Percentiles rank a stretch among this genome's conserved stretches.
phyloP scores from a whole-genome alignment of 1,140 invertebrate species.

The Diploscapter pachys region DNA sequence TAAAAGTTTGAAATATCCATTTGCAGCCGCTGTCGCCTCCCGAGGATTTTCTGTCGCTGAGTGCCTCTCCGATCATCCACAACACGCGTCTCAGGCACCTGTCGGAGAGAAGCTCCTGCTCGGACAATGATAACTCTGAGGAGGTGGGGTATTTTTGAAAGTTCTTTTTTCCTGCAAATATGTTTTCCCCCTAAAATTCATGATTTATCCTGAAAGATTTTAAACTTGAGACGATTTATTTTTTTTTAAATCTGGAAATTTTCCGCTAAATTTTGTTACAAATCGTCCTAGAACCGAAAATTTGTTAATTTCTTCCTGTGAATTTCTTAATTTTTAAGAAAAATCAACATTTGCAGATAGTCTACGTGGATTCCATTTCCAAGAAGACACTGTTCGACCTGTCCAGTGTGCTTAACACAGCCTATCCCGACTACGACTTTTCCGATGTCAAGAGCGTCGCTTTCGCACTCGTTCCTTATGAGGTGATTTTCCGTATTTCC shows the following conservation, averaged over 20 bases:
- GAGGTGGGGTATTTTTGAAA: too few species aligned
- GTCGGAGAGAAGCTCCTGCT: slow-evolving; percentile 46
- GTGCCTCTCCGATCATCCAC: slow-evolving; percentile 23
- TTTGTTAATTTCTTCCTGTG: too few species aligned
- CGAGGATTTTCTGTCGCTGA: slow-evolving; percentile 42
- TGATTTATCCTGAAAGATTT: too few species aligned
- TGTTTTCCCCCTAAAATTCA: slow-evolving; percentile 1
- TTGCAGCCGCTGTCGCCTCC: slow-evolving; percentile 52
- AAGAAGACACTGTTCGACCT: slow-evolving; percentile 53
- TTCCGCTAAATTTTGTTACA: too few species aligned
- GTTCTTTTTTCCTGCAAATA: slow-evolving; percentile 16
- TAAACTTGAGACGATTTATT: too few species aligned
- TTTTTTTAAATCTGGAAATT: too few species aligned
- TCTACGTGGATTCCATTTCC: slow-evolving; percentile 49
- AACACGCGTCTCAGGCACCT: slow-evolving; percentile 41
- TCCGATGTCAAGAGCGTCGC: slow-evolving; percentile 48
- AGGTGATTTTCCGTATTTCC: slow-evolving; percentile 32
- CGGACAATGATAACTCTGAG: slow-evolving; percentile 44
- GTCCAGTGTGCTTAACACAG: slow-evolving; percentile 46
- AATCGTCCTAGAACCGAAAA: too few species aligned
- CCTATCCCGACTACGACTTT: slow-evolving; percentile 56
- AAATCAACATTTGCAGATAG: not conserved
- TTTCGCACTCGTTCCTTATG: slow-evolving; percentile 42
- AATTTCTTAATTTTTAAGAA: too few species aligned
- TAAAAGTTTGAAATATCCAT: slow-evolving; percentile 11